Base-by-base conservation (phyloP, 2,888 invertebrate species). In the Drosophila ezoana region DNA sequence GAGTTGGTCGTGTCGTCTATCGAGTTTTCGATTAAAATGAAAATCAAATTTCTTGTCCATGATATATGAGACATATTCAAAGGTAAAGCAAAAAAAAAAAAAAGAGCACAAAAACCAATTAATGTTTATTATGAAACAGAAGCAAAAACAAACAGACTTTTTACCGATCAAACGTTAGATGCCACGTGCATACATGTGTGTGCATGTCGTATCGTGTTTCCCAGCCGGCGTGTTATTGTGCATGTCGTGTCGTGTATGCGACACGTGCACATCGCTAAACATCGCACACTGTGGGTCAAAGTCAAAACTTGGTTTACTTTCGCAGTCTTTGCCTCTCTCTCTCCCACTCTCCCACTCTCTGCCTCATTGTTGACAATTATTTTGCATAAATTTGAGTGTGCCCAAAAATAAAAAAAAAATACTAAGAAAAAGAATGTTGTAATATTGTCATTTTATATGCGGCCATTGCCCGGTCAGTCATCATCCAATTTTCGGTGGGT, bases 341-440 rank as follows among this genome's bases (percentile, higher is more conserved):
- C 20, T 10, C 54, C n/a, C n/a, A n/a, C n/a, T 59, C 38, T 16
- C 52, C 37, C 38, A 11, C 33, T 43, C 41, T 43, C 53, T 48
- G 33, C 48, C 56, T 45, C 63, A 62, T 65, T 84, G 79, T 79
- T 79, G 67, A 68, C 72, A 82, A 72, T 79, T 83, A 62, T 72
- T 73, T 74, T 64, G 67, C 78, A 81, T 81, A 81, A 81, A 80
- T 81, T 83, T 67, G 41, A 60, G 65, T 74, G 62, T 28, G 60
- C 65, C 49, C 28, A 28, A 28, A 28, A 28, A 23, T 4, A 8
- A 28, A 23, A 28, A 28, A 23, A 28, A 28, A 28, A 28, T 28
- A 28, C 28, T 8, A 68, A 61, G 4, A 9, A 28, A 16, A 40
- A 69, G 71, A 76, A 72, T 81, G 66, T 81, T 60, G 33, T 51